Conservation (phyloP, 2,113 vertebrate genomes). For the Ciconia maguari region DNA sequence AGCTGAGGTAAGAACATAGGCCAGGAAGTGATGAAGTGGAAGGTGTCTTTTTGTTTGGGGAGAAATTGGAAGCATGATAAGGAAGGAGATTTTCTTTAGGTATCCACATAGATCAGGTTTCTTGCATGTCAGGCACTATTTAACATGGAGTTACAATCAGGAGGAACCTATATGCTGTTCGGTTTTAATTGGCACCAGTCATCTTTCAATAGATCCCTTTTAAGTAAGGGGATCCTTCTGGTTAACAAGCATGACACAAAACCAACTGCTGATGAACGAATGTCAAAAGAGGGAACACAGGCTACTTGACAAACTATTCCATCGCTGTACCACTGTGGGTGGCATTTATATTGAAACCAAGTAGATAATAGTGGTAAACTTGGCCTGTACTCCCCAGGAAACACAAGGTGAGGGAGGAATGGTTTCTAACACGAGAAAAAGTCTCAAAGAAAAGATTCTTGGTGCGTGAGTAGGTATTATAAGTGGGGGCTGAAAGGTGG, state of each 20-base stretch:
- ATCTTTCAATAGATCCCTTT: background rate
- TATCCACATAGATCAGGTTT: background rate
- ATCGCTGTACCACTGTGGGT: rapidly evolving
- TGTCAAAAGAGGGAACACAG: background rate
- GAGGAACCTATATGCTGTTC: background rate
- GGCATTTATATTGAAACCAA: background rate
- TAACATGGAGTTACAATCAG: background rate
- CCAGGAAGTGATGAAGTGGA: background rate
- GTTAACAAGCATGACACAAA: background rate
- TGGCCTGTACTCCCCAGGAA: background rate
- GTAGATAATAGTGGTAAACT: no score
- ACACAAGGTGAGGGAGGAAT: background rate
- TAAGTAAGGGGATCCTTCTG: background rate
- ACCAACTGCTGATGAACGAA: background rate
- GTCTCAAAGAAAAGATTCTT: background rate
- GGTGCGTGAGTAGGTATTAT: rapidly evolving
- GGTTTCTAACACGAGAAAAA: background rate
- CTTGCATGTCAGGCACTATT: background rate
- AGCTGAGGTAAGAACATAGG: background rate
- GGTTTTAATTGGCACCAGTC: background rate
- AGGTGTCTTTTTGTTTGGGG: background rate
- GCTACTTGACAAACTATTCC: background rate
- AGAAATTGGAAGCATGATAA: background rate
- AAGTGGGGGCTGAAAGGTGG: background rate
- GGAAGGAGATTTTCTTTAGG: background rate